Evolutionary conservation across 1,140 invertebrate genomes (phyloP).

Genomic region (Anthonomus grandis): DNA sequence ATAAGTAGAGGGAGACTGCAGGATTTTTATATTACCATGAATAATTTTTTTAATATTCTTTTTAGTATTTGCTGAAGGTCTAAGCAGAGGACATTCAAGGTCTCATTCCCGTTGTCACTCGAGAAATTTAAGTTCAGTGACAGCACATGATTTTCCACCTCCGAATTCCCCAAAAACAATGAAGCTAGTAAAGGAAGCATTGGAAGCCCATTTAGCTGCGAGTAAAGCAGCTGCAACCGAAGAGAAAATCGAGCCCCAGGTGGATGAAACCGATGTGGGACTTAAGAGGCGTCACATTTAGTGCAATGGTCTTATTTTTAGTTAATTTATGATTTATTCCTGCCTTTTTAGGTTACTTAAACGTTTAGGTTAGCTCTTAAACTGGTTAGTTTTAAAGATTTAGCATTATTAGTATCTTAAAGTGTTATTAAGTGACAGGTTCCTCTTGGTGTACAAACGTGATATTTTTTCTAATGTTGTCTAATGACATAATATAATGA

Average conservation of each 20-base stretch:
- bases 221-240: background rate
- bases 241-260: constrained; percentile 7
- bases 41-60: constrained; percentile 17
- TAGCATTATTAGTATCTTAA: constrained; percentile 9
- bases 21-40: constrained; percentile 18
- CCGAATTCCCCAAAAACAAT: constrained; percentile 22
- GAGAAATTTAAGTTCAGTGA: constrained; percentile 40
- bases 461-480: constrained; percentile 7
- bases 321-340: constrained; percentile 22
- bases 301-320: constrained; percentile 11
- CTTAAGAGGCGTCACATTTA: constrained; percentile 25
- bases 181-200: constrained; percentile 16
- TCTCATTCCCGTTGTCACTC: constrained; percentile 31
- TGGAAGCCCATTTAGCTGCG: constrained; percentile 19
- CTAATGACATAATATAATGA: constrained; percentile 1
- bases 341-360: constrained; percentile 19
- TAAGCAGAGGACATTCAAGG: constrained; percentile 45
- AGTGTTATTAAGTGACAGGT: constrained; percentile 15
- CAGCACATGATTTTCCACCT: constrained; percentile 32
- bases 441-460: constrained; percentile 19
- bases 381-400: background rate
- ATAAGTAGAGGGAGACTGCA: no score
- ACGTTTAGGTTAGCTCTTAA: constrained; percentile 10
- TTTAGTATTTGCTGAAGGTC: constrained; percentile 65
- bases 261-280: constrained; percentile 7